A percentile compares a stretch with the other conserved stretches of the same genome.
Conservation (phyloP, 2,888 invertebrate genomes). For the Nebria salina region DNA sequence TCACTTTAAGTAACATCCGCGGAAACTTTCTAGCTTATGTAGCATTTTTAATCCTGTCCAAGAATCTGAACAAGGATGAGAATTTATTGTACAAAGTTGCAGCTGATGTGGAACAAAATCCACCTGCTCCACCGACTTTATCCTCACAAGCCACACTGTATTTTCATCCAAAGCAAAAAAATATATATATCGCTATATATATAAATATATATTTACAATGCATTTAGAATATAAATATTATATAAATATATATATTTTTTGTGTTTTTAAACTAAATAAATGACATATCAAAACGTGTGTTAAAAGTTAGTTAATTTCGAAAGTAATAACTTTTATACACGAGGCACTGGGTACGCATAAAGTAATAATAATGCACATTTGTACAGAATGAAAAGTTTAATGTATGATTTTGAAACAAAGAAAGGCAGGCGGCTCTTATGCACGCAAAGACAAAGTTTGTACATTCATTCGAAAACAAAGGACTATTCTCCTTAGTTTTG, state of each 20-base stretch:
- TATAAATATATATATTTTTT: neutral
- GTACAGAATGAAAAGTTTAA: neutral
- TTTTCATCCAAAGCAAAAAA: neutral
- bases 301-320: too few species aligned
- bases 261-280: too few species aligned
- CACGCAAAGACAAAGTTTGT: neutral
- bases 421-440: neutral
- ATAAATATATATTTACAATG: neutral
- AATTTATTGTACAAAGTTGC: constrained; percentile 30
- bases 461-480: neutral
- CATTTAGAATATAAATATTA: neutral
- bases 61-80: constrained; percentile 6
- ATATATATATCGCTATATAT: neutral
- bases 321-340: too few species aligned
- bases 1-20: constrained; percentile 18
- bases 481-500: neutral
- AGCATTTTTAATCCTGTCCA: constrained; percentile 34
- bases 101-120: constrained; percentile 21
- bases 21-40: constrained; percentile 27
- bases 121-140: constrained; percentile 4
- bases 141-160: neutral
- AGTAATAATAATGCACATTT: neutral
- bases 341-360: neutral
- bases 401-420: neutral
- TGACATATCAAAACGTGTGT: too few species aligned